Conservation (phyloP, 2,888 invertebrate genomes). For the Quadroppia sp. region DNA sequence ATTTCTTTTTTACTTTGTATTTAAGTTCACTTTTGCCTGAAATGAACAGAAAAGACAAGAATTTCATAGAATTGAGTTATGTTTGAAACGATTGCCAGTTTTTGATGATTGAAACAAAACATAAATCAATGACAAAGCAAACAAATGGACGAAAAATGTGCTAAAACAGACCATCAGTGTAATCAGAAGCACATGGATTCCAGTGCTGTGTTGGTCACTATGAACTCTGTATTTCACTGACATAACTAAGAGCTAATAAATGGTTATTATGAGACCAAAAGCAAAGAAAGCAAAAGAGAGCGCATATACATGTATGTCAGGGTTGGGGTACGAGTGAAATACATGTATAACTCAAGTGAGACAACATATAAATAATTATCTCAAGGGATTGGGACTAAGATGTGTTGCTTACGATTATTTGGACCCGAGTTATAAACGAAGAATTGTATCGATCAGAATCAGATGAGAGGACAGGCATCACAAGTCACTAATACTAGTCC, state of each 20-base stretch:
- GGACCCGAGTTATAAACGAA: not conserved
- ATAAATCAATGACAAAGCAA: constrained; percentile 25
- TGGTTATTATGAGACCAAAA: not conserved
- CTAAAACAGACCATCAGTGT: not conserved
- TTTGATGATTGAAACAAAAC: constrained; percentile 28
- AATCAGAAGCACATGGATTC: not conserved
- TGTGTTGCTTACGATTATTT: constrained; percentile 21
- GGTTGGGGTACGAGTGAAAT: not conserved
- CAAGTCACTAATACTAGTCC: constrained; percentile 3
- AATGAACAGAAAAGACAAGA: not conserved
- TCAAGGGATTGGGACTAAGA: not conserved
- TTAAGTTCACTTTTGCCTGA: not conserved
- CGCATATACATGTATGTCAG: not conserved
- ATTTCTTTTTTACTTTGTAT: not conserved
- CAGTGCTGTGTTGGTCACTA: not conserved
- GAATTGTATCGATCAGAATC: constrained; percentile 6
- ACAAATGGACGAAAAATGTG: constrained; percentile 11
- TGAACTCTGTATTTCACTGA: not conserved
- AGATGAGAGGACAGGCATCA: not conserved
- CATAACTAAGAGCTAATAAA: constrained; percentile 2
- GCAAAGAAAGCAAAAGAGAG: not conserved
- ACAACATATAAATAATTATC: constrained; percentile 27
- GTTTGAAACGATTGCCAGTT: constrained; percentile 1
- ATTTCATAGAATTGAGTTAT: constrained; percentile 9
- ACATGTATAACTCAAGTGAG: constrained; percentile 21